These are phyloP conservation scores for Hylaea fasciaria DNA, from an alignment of 2,888 invertebrate species.

Conservation along the genomic window DNA sequence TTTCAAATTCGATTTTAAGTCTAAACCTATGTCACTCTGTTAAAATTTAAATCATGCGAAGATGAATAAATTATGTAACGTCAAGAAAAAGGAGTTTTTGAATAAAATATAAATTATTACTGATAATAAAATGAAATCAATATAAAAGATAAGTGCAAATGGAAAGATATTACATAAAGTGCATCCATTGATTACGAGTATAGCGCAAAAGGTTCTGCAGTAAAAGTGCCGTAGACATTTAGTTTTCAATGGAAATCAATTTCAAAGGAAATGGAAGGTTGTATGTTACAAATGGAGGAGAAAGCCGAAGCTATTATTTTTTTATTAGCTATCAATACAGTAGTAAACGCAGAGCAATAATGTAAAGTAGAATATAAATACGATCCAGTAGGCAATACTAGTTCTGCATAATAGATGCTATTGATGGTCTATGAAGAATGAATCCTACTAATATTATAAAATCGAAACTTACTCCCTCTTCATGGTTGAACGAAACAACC, in stretches of 20 bases:
- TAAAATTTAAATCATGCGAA: too few relatives aligned
- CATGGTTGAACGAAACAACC: too few relatives aligned
- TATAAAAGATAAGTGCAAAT: background rate
- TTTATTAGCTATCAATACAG: conserved; percentile 12
- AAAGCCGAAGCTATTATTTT: conserved; percentile 9
- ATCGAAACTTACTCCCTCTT: too few relatives aligned
- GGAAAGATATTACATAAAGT: background rate
- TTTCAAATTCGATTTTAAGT: too few relatives aligned
- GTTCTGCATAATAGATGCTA: too few relatives aligned
- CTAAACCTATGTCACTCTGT: too few relatives aligned
- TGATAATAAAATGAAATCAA: background rate
- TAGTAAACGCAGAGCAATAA: conserved; percentile 3
- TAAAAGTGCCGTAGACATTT: background rate
- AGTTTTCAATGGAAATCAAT: conserved; percentile 9
- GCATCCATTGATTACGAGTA: too few relatives aligned
- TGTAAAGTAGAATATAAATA: conserved; percentile 1
- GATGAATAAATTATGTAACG: too few relatives aligned
- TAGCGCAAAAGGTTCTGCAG: background rate
- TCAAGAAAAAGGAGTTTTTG: background rate
- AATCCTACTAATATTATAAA: background rate
- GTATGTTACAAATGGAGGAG: conserved; percentile 4
- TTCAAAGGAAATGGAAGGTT: too few relatives aligned
- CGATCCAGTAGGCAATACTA: too few relatives aligned
- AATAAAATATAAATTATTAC: background rate
- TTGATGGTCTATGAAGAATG: too few relatives aligned